Base-by-base conservation (phyloP, 2,113 vertebrate species). In the Limanda limanda region DNA sequence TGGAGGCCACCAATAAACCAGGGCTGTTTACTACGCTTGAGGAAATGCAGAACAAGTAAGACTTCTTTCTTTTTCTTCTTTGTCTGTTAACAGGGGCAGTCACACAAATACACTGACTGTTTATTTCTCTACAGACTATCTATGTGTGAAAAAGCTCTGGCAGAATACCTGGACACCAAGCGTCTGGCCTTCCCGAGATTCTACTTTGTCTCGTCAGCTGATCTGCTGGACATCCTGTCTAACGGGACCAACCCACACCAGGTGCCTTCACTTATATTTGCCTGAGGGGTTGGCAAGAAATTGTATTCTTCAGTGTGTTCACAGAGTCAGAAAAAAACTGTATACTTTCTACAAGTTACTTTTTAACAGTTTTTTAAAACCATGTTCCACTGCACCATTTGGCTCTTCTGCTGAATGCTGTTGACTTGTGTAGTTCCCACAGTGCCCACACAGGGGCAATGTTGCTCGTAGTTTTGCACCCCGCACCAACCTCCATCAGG, bases 201-300 rank as follows among this genome's bases (percentile, higher is more conserved):
- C 92, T 98, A 98, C 89, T 99, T 99, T 86, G 95, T 99, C 85
- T 99, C 98, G 12, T 99, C 98, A n/a, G 96, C 96, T 7, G 98
- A 99, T 88, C 91, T 99, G 58, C 83, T 99, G 85, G 97, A 99
- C 90, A 97, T 98, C 84, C 94, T 99, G 71, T 99, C 97, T 79
- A 98, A 97, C 0, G 95, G 97, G 79, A 99, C 96, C 73, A 94
- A 95, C 83, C 98, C 97, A 1, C 95, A 94, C 40, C 90, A 95
- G 94, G 94, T 95, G 70, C 13, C 4, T 82, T 14, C 35, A n/a
- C 54, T 71, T 3, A 71, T 76, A 67, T 73, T 24, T 64, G 51
- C 60, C 54, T 25, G n/a, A 31, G 54, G 65, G 70, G 8, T 17
- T n/a, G 48, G 55, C 55, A 54, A 11, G 66, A 9, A 25, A 27